A percentile compares a stretch with the other conserved stretches of the same genome.
phyloP scores from a whole-genome alignment of 2,113 vertebrate genomes.

The Paratilapia polleni region DNA sequence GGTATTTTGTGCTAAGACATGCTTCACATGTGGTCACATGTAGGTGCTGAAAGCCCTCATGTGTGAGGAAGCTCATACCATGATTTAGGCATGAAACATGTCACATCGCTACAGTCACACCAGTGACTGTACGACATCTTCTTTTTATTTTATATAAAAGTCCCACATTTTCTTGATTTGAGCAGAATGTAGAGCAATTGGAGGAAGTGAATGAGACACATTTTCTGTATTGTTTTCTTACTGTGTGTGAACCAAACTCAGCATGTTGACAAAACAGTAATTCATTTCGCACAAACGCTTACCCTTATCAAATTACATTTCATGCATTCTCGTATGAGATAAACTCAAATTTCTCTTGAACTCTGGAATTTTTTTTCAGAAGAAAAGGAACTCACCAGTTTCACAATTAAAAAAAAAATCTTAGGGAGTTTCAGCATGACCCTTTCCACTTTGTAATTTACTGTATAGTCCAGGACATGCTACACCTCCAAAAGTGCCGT shows the following conservation, averaged over 20 bases:
- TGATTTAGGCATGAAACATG: conserved; percentile 10
- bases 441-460: background rate
- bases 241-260: background rate
- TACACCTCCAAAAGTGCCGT: background rate
- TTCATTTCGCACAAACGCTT: background rate
- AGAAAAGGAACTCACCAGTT: background rate
- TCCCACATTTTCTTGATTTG: background rate
- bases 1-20: background rate
- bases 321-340: background rate
- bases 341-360: background rate
- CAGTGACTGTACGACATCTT: background rate
- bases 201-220: background rate
- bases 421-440: conserved; percentile 7
- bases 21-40: conserved; percentile 5
- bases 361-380: background rate
- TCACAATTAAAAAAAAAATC: conserved; percentile 7
- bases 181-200: background rate
- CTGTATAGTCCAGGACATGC: background rate
- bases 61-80: background rate
- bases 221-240: background rate
- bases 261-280: conserved; percentile 1
- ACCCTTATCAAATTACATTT: background rate
- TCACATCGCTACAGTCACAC: background rate
- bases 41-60: background rate
- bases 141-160: background rate